Percentiles rank a stretch among this genome's conserved stretches.
These are phyloP conservation scores for Harpagifer antarcticus DNA, from an alignment of 2,797 vertebrate species.

Conservation along the genomic window DNA sequence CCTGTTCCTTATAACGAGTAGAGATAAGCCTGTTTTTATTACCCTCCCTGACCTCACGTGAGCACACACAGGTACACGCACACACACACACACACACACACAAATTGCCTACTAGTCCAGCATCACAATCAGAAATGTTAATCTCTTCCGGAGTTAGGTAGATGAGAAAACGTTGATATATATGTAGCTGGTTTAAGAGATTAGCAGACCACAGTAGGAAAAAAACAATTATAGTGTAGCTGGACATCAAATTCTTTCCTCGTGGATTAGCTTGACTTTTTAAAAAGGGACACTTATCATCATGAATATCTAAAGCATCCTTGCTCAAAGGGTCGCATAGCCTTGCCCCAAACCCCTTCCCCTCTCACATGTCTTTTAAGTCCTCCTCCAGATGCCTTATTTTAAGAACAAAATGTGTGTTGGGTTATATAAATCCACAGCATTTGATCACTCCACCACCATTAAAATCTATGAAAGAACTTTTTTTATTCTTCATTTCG, in stretches of 20 bases:
- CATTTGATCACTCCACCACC: slow-evolving; percentile 56
- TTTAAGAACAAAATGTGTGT: slow-evolving; percentile 44
- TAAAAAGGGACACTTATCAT: slow-evolving; percentile 45
- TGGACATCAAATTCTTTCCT: slow-evolving; percentile 59
- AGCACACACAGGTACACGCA: no score
- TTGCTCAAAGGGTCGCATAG: slow-evolving; percentile 6
- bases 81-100: no score
- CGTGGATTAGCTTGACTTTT: slow-evolving; percentile 57
- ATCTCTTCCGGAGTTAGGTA: not conserved
- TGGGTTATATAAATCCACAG: slow-evolving; percentile 53
- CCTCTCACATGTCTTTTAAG: slow-evolving; percentile 30
- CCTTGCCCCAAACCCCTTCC: slow-evolving; percentile 28
- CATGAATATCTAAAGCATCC: slow-evolving; percentile 53
- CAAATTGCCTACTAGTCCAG: slow-evolving; percentile 18
- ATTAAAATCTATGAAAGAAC: slow-evolving; percentile 58
- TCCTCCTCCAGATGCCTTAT: slow-evolving; percentile 34
- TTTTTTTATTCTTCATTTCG: slow-evolving; percentile 59
- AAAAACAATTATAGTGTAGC: slow-evolving; percentile 57
- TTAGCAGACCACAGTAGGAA: slow-evolving; percentile 43
- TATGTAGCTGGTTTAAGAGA: slow-evolving; percentile 57
- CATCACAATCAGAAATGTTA: slow-evolving; percentile 18
- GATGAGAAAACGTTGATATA: slow-evolving; percentile 43
- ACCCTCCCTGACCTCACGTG: slow-evolving; percentile 72
- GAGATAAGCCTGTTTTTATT: slow-evolving; percentile 81
- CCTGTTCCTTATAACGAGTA: slow-evolving; percentile 68